These are phyloP conservation scores for Cyprinus carpio DNA, from an alignment of 2,113 vertebrate genomes.

Conservation along the genomic window DNA sequence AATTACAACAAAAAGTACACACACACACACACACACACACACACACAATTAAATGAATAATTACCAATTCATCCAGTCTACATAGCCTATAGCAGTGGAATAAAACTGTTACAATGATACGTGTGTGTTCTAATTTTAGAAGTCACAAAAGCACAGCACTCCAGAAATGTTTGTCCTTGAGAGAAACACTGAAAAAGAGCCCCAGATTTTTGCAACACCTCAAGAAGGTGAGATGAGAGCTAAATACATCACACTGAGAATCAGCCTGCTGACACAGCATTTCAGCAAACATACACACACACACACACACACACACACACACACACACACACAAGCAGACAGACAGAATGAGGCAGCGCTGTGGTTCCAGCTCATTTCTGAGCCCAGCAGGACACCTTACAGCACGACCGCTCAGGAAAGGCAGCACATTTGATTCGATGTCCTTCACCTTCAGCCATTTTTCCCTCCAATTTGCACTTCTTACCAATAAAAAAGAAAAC, in stretches of 20 bases:
- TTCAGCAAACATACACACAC: constrained; percentile 82
- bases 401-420: constrained; percentile 76
- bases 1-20: background rate
- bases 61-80: background rate
- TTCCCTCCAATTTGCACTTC: constrained; percentile 91
- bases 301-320: constrained; percentile 34
- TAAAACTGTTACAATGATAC: background rate
- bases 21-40: background rate
- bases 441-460: constrained; percentile 81
- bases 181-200: constrained; percentile 83
- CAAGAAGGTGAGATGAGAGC: constrained; percentile 86
- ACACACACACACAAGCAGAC: constrained; percentile 65
- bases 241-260: constrained; percentile 87
- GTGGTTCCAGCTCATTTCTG: constrained; percentile 93
- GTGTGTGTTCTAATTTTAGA: constrained; percentile 45
- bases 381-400: constrained; percentile 92
- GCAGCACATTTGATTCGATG: constrained; percentile 70
- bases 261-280: constrained; percentile 89
- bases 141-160: constrained; percentile 63
- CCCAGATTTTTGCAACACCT: constrained; percentile 67
- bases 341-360: constrained; percentile 86
- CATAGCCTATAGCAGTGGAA: background rate
- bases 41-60: background rate
- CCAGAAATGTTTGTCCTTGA: constrained; percentile 83
- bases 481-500: constrained; percentile 72